Percentiles rank a stretch among this genome's conserved stretches.
Conservation (phyloP, 2,888 invertebrate species). For the Exocentrus adspersus region DNA sequence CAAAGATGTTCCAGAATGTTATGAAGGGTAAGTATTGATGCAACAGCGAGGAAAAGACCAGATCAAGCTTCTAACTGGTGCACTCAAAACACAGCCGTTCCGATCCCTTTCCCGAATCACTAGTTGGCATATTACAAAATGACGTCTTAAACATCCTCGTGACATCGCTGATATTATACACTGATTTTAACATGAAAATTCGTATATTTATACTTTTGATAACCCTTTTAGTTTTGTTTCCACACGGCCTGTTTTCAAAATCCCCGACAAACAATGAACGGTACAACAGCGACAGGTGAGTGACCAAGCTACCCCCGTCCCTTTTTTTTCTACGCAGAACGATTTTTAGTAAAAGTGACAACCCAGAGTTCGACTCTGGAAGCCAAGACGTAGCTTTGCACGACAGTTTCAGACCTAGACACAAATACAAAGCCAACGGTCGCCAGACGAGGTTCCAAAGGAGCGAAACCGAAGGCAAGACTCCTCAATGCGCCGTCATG, state of each 20-base stretch:
- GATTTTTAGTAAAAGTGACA: conserved; percentile 3
- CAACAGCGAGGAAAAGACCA: too few species aligned
- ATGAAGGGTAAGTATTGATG: too few species aligned
- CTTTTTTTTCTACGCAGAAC: neutral
- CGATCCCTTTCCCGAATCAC: neutral
- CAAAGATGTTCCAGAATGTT: too few species aligned
- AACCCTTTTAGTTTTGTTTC: conserved; percentile 16
- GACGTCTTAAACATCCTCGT: conserved; percentile 19
- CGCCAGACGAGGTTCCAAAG: conserved; percentile 26
- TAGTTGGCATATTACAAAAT: conserved; percentile 23
- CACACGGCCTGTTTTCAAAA: conserved; percentile 18
- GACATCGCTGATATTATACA: conserved; percentile 25
- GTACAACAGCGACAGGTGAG: conserved; percentile 20
- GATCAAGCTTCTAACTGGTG: too few species aligned
- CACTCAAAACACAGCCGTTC: neutral
- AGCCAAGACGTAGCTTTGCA: conserved; percentile 31
- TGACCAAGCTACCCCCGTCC: neutral
- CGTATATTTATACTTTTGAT: conserved; percentile 7
- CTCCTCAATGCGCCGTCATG: conserved; percentile 48
- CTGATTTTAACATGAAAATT: conserved; percentile 20
- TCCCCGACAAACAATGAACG: conserved; percentile 15
- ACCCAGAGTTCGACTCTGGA: neutral
- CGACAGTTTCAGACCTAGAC: conserved; percentile 38
- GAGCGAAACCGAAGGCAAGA: conserved; percentile 20
- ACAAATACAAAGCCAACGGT: conserved; percentile 31